Percentiles rank a stretch among this genome's conserved stretches.
Conservation (phyloP, 2,888 invertebrate species). For the Cheilosia variabilis region DNA sequence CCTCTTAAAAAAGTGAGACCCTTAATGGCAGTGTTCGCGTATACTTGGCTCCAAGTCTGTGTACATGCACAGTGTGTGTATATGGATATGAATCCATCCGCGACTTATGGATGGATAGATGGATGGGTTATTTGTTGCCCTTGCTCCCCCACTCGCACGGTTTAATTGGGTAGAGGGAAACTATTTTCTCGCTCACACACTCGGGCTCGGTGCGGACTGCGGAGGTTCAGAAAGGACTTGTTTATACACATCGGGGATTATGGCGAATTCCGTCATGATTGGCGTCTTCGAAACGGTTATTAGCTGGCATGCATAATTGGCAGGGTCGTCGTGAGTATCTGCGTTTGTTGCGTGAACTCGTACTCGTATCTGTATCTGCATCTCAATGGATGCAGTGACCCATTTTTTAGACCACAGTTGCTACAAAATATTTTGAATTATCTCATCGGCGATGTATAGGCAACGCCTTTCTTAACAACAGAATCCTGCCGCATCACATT, state of each 20-base stretch:
- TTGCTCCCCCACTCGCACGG: slow-evolving; percentile 1
- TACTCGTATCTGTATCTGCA: slow-evolving; percentile 27
- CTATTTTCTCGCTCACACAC: slow-evolving; percentile 37
- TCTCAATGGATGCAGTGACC: slow-evolving; percentile 50
- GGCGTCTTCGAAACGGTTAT: slow-evolving; percentile 70
- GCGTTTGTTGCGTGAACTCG: slow-evolving; percentile 17
- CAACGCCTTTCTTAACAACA: slow-evolving; percentile 44
- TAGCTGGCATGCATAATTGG: slow-evolving; percentile 73
- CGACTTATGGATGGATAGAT: slow-evolving; percentile 74
- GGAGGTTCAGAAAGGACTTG: slow-evolving; percentile 59
- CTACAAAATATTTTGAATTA: slow-evolving; percentile 46
- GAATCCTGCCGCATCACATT: slow-evolving; percentile 30
- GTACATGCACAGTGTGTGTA: not conserved
- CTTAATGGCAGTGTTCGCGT: slow-evolving; percentile 65
- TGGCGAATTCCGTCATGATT: slow-evolving; percentile 73
- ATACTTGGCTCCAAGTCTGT: slow-evolving; percentile 22
- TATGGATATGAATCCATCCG: slow-evolving; percentile 39
- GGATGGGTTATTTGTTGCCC: slow-evolving; percentile 67
- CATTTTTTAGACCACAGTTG: slow-evolving; percentile 44
- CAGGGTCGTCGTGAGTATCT: slow-evolving; percentile 26
- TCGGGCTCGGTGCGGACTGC: not conserved
- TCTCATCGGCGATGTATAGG: slow-evolving; percentile 67
- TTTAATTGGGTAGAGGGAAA: slow-evolving; percentile 46
- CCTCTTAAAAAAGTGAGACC: slow-evolving; percentile 70
- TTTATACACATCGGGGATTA: slow-evolving; percentile 54